A percentile compares a stretch with the other conserved stretches of the same genome.
Conservation (phyloP, 2,113 vertebrate species). For the Mastomys natalensis region DNA sequence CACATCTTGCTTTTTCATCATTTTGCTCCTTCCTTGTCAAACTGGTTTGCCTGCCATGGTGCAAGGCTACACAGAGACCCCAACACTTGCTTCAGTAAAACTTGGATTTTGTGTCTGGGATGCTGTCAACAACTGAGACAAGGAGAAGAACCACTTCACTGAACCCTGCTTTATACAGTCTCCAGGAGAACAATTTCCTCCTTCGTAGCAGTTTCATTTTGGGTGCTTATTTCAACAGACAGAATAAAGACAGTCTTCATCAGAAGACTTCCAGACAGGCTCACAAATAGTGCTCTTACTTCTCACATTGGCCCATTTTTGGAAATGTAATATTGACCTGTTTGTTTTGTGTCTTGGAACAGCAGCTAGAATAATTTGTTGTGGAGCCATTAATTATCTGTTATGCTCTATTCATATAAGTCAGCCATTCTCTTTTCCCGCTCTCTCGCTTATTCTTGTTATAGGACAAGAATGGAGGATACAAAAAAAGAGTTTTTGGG, state of each 20-base stretch:
- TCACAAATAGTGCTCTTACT: conserved; percentile 34
- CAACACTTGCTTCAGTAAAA: conserved; percentile 11
- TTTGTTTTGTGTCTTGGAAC: conserved; percentile 61
- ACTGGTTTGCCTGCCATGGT: background rate
- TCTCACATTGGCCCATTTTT: conserved; percentile 11
- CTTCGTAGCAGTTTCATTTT: conserved; percentile 62
- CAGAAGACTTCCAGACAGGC: conserved; percentile 50
- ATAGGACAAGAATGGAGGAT: background rate
- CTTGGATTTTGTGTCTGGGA: background rate
- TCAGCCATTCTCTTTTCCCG: background rate
- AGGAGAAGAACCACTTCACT: conserved; percentile 61
- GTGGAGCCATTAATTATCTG: conserved; percentile 52
- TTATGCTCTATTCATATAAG: conserved; percentile 38
- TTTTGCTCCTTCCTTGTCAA: background rate
- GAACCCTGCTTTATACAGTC: conserved; percentile 12
- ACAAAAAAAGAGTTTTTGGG: background rate
- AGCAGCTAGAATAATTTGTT: background rate
- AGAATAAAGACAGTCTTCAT: conserved; percentile 68
- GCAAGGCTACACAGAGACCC: background rate
- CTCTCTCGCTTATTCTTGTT: background rate
- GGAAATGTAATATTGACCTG: conserved; percentile 35
- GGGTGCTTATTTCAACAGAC: conserved; percentile 64
- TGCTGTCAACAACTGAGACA: conserved; percentile 46
- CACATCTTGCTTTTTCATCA: background rate
- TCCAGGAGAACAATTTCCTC: conserved; percentile 57